Evolutionary conservation across 2,888 invertebrate genomes (phyloP).

Genomic region (Dermolepida albohirtum): DNA sequence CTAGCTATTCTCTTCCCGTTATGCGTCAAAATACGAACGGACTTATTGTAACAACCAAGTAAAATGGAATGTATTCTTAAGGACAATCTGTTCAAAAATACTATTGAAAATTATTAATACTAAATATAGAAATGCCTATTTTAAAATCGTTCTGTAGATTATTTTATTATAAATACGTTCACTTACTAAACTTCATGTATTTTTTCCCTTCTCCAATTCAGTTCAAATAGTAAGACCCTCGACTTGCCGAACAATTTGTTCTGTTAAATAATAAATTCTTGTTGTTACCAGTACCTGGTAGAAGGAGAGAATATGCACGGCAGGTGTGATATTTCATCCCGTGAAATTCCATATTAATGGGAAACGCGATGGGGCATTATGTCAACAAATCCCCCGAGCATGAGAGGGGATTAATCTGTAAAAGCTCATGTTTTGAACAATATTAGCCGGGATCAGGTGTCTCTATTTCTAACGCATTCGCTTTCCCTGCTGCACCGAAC

Average conservation of each 20-base stretch:
- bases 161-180: too few species aligned
- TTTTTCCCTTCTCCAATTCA: too few species aligned
- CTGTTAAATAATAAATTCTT: slow-evolving; percentile 41
- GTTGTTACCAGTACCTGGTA: slow-evolving; percentile 20
- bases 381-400: slow-evolving; percentile 55
- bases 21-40: too few species aligned
- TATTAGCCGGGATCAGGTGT: slow-evolving; percentile 56
- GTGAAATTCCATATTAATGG: slow-evolving; percentile 58
- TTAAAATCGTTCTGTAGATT: too few species aligned
- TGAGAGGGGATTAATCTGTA: slow-evolving; percentile 56
- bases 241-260: slow-evolving; percentile 25
- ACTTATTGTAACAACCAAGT: too few species aligned
- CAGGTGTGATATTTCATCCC: slow-evolving; percentile 60
- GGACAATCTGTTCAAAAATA: too few species aligned
- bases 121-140: too few species aligned
- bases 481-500: slow-evolving; percentile 19
- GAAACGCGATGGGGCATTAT: slow-evolving; percentile 53
- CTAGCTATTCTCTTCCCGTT: too few species aligned
- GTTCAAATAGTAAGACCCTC: too few species aligned
- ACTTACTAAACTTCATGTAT: too few species aligned
- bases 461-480: slow-evolving; percentile 44
- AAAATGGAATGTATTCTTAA: too few species aligned
- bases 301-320: neutral
- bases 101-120: too few species aligned
- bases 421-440: slow-evolving; percentile 54